These are phyloP conservation scores for Hippocampus guttulatus DNA, from an alignment of 2,113 vertebrate species.

Conservation along the genomic window DNA sequence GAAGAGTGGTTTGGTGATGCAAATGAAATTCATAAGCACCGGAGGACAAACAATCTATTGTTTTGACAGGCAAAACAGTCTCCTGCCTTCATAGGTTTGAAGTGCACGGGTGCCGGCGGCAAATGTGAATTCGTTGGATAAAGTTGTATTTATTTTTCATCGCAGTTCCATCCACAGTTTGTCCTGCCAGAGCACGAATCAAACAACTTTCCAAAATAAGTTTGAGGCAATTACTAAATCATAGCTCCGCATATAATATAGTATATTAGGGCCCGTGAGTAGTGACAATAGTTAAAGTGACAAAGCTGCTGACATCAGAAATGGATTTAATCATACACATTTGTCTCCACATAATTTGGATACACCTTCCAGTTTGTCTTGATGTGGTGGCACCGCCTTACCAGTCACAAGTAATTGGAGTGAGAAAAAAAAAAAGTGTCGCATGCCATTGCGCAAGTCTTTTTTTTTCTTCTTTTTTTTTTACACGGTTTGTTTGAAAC, in stretches of 20 bases:
- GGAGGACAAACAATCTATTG: conserved; percentile 60
- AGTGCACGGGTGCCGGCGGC: conserved; percentile 23
- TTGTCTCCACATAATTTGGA: conserved; percentile 1
- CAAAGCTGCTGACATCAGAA: neutral
- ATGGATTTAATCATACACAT: neutral
- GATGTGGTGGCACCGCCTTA: conserved; percentile 6
- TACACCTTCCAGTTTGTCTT: neutral
- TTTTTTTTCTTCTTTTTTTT: neutral
- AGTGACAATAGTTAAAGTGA: neutral
- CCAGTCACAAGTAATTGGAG: conserved; percentile 5
- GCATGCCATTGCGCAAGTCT: neutral
- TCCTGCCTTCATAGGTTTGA: conserved; percentile 20
- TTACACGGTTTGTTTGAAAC: neutral
- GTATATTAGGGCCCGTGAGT: neutral
- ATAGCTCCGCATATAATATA: neutral
- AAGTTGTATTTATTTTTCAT: conserved; percentile 3
- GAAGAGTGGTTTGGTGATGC: conserved; percentile 49
- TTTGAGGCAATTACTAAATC: neutral
- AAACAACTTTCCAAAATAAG: neutral
- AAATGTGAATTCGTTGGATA: conserved; percentile 17
- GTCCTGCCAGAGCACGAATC: conserved; percentile 2
- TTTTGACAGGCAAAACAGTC: conserved; percentile 2
- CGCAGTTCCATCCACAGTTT: conserved; percentile 2
- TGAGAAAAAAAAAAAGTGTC: neutral
- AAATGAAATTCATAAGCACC: conserved; percentile 65